A percentile compares a stretch with the other conserved stretches of the same genome.
These are phyloP conservation scores for Morpho deidamia DNA, from an alignment of 2,888 invertebrate genomes.

Conservation along the genomic window DNA sequence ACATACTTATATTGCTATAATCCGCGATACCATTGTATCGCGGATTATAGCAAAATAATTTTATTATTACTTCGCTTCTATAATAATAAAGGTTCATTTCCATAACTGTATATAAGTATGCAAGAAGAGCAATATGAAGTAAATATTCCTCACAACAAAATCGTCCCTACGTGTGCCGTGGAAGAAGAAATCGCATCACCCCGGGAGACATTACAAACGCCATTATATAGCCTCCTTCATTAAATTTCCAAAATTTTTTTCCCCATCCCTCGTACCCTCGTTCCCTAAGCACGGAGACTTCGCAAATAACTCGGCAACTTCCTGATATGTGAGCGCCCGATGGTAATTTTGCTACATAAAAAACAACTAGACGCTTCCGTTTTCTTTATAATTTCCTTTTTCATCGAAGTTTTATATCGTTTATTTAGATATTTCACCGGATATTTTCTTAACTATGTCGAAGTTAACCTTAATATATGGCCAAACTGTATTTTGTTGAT, in stretches of 20 bases:
- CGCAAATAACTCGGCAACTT: constrained; percentile 22
- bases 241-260: constrained; percentile 24
- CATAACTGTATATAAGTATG: no score
- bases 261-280: constrained; percentile 24
- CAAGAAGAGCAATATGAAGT: neutral
- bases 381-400: constrained; percentile 21
- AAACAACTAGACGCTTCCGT: constrained; percentile 21
- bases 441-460: constrained; percentile 4
- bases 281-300: constrained; percentile 21
- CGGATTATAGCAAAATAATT: no score
- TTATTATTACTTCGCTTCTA: no score
- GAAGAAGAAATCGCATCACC: constrained; percentile 14
- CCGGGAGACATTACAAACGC: constrained; percentile 22
- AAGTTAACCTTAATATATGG: no score
- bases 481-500: neutral
- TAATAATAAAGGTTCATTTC: no score
- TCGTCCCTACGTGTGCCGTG: constrained; percentile 6
- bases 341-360: constrained; percentile 22
- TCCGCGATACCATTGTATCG: no score
- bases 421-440: constrained; percentile 7
- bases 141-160: constrained; percentile 1
- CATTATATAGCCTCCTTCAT: constrained; percentile 26
- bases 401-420: constrained; percentile 18
- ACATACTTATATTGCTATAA: no score
- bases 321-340: constrained; percentile 21